phyloP scores from a whole-genome alignment of 2,113 vertebrate species.

The Antidorcas marsupialis region DNA sequence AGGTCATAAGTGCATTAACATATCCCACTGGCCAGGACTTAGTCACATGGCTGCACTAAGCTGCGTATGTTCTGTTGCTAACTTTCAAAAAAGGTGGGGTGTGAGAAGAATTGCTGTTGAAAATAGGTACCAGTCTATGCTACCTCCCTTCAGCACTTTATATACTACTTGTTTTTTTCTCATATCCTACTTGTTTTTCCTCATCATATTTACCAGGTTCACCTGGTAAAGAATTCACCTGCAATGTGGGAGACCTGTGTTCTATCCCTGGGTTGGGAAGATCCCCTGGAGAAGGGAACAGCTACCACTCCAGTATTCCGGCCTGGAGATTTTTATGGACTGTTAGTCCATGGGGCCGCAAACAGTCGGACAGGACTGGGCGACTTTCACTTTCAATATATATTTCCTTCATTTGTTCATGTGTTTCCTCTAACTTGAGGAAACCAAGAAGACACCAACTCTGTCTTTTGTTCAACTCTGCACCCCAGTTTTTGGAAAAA shows the following conservation, averaged over 20 bases:
- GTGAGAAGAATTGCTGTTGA: neutral
- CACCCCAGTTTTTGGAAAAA: neutral
- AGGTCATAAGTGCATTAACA: neutral
- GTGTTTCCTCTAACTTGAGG: neutral
- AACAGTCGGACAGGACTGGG: neutral
- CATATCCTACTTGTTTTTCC: neutral
- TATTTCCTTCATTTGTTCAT: neutral
- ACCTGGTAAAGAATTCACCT: neutral
- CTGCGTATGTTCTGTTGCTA: neutral
- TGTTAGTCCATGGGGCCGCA: neutral
- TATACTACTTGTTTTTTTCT: neutral
- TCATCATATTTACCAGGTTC: neutral
- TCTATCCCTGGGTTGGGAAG: neutral
- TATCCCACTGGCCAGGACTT: neutral
- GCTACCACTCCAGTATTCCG: neutral
- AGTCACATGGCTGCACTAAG: neutral
- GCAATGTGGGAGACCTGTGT: neutral
- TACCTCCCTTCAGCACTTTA: neutral
- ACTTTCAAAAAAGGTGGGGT: neutral
- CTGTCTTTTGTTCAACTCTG: neutral
- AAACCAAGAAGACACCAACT: neutral
- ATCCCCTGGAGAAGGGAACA: neutral
- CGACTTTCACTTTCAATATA: neutral
- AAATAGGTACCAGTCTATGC: neutral
- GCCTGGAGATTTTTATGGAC: neutral